Evolutionary conservation across 2,113 vertebrate genomes (phyloP).

Genomic region (Emydocephalus ijimae): DNA sequence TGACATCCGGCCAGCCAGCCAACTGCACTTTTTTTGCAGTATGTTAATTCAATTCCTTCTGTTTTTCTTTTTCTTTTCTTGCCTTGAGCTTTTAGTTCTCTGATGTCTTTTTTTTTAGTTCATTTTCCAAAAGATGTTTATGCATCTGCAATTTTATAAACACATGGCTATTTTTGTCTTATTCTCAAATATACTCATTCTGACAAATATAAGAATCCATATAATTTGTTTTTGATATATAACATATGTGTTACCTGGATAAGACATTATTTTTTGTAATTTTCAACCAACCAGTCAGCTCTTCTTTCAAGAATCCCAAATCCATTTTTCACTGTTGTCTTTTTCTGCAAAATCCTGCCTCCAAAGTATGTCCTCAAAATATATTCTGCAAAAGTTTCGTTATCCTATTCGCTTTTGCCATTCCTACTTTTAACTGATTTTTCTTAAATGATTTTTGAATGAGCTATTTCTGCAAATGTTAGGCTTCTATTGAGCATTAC

Average conservation of each 20-base stretch:
- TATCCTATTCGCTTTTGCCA: neutral
- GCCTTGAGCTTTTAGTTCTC: neutral
- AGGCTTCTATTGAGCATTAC: neutral
- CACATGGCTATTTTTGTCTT: neutral
- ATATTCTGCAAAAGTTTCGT: neutral
- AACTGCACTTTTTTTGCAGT: neutral
- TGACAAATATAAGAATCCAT: neutral
- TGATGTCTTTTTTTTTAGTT: neutral
- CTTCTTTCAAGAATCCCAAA: neutral
- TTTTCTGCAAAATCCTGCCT: neutral
- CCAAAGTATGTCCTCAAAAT: neutral
- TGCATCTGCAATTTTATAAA: neutral
- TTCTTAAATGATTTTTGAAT: neutral
- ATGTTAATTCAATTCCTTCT: neutral
- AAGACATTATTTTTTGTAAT: neutral
- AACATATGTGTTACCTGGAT: neutral
- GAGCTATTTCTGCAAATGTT: neutral
- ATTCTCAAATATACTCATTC: neutral
- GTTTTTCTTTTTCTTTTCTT: neutral
- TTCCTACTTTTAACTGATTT: neutral
- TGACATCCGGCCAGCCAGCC: neutral
- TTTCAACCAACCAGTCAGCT: neutral
- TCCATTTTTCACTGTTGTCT: neutral
- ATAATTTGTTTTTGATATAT: neutral
- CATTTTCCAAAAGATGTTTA: neutral